These are phyloP conservation scores for Perca flavescens DNA, from an alignment of 2,113 vertebrate genomes.

Conservation along the genomic window DNA sequence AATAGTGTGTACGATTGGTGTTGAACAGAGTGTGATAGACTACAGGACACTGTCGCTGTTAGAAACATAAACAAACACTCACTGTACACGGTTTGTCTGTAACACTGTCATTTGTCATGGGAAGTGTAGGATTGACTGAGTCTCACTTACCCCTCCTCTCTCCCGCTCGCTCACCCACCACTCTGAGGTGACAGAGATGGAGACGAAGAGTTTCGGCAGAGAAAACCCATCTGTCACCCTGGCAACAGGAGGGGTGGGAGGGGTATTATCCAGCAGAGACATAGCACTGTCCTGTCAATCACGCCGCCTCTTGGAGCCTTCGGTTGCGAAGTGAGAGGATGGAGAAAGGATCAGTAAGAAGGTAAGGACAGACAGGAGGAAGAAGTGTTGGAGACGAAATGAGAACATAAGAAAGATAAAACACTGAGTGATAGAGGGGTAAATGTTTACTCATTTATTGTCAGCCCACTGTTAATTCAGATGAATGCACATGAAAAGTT, in stretches of 20 bases:
- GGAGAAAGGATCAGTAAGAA: slow-evolving; percentile 37
- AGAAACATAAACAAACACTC: slow-evolving; percentile 35
- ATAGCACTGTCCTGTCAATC: slow-evolving; percentile 67
- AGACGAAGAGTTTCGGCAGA: slow-evolving; percentile 62
- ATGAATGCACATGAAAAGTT: slow-evolving; percentile 2
- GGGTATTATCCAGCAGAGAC: slow-evolving; percentile 54
- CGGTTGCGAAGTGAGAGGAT: slow-evolving; percentile 47
- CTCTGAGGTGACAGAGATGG: slow-evolving; percentile 68
- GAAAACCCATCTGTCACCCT: slow-evolving; percentile 78
- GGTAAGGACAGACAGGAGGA: background rate
- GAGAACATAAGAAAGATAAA: background rate
- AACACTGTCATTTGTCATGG: slow-evolving; percentile 47
- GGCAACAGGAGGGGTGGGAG: slow-evolving; percentile 69
- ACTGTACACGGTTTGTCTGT: slow-evolving; percentile 38
- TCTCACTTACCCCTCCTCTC: slow-evolving; percentile 39
- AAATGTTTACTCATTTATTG: background rate
- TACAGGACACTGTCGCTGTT: slow-evolving; percentile 13
- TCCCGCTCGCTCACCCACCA: slow-evolving; percentile 33
- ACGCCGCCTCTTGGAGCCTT: slow-evolving; percentile 37
- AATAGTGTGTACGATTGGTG: slow-evolving; percentile 31
- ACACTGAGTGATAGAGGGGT: background rate
- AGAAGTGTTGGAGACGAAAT: background rate
- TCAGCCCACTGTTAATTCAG: background rate
- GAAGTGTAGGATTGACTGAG: slow-evolving; percentile 53
- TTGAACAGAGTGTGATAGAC: slow-evolving; percentile 34